Evolutionary conservation across 2,888 invertebrate genomes (phyloP).

Genomic region (Drosophila ustulata): DNA sequence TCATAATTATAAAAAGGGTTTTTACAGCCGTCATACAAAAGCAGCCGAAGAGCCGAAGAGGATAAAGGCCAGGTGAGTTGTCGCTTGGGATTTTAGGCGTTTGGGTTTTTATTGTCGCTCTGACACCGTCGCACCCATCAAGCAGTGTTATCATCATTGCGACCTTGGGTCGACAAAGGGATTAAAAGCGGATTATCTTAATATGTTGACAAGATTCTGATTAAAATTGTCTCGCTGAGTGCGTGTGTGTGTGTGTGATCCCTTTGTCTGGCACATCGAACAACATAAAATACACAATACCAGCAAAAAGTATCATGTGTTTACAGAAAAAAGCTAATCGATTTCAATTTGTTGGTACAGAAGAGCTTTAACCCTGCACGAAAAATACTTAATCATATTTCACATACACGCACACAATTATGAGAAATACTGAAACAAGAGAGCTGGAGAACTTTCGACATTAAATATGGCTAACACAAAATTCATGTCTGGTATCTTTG

Average conservation of each 20-base stretch:
- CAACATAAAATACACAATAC: constrained; percentile 9
- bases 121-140: constrained; percentile 45
- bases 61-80: constrained; percentile 67
- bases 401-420: not conserved
- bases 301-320: constrained; percentile 24
- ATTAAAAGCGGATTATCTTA: constrained; percentile 80
- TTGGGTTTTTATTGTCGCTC: constrained; percentile 58
- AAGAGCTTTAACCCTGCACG: not conserved
- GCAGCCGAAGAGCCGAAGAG: constrained; percentile 49
- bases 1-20: constrained; percentile 79
- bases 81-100: constrained; percentile 42
- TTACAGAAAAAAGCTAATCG: constrained; percentile 25
- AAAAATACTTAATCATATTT: constrained; percentile 6
- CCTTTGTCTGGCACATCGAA: constrained; percentile 25
- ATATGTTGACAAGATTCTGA: constrained; percentile 81
- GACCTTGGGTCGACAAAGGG: constrained; percentile 80
- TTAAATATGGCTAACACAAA: constrained; percentile 16
- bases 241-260: constrained; percentile 15
- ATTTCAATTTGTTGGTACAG: constrained; percentile 30
- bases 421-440: not conserved
- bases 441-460: not conserved
- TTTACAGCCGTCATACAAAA: constrained; percentile 62
- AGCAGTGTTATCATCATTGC: constrained; percentile 39
- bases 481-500: constrained; percentile 15
- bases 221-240: constrained; percentile 47